A percentile compares a stretch with the other conserved stretches of the same genome.
These are phyloP conservation scores for Sylvia atricapilla DNA, from an alignment of 2,113 vertebrate species.

Conservation along the genomic window DNA sequence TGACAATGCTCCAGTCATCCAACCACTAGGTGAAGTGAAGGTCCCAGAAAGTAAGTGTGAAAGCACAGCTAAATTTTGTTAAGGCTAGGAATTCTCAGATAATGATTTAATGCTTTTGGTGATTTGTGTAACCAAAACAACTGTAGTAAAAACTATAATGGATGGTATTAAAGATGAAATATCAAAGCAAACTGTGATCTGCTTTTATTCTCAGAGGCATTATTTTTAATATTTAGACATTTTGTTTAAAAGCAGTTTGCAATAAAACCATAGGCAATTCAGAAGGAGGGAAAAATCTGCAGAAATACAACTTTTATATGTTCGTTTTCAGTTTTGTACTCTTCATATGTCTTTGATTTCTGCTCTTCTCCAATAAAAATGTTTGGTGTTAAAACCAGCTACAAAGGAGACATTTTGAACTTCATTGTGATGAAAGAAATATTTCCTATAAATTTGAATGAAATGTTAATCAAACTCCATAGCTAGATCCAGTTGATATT, in stretches of 20 bases:
- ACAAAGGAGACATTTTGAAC: neutral
- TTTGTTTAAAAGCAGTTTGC: neutral
- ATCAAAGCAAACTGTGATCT: neutral
- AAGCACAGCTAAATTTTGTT: neutral
- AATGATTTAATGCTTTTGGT: neutral
- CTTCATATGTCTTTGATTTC: conserved; percentile 6
- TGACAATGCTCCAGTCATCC: conserved; percentile 85
- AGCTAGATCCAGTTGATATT: neutral
- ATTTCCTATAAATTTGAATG: neutral
- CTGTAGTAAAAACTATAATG: neutral
- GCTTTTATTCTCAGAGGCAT: neutral
- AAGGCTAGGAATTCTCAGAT: neutral
- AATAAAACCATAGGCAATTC: neutral
- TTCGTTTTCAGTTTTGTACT: neutral
- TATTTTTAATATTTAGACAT: neutral
- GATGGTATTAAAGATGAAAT: neutral
- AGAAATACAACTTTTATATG: neutral
- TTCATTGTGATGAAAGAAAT: neutral
- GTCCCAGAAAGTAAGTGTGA: conserved; percentile 86
- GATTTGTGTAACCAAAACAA: neutral
- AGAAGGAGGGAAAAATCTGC: neutral
- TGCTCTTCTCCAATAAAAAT: neutral
- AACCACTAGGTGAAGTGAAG: conserved; percentile 73
- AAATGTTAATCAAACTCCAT: neutral
- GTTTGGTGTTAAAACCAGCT: neutral